These are phyloP conservation scores for Stegostoma tigrinum DNA, from an alignment of 2,113 vertebrate genomes.

Conservation along the genomic window DNA sequence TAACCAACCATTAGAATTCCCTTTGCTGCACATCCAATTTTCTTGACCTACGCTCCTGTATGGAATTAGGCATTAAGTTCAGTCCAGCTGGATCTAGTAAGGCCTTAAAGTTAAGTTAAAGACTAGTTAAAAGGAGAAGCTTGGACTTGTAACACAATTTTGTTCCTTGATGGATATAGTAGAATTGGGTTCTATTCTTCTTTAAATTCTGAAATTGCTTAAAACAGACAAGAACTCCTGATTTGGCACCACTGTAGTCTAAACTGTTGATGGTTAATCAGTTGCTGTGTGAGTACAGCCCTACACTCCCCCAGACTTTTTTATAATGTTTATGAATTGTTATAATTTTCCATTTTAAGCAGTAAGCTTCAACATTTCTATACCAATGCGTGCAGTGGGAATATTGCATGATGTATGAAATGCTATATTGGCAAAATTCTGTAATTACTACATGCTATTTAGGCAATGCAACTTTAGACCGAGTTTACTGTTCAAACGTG, in stretches of 20 bases:
- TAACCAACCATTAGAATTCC: background rate
- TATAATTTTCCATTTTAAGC: background rate
- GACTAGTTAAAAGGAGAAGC: background rate
- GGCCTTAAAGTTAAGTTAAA: background rate
- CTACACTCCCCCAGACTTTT: background rate
- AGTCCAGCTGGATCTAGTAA: conserved; percentile 5
- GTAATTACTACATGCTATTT: conserved; percentile 1
- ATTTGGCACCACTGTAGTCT: background rate
- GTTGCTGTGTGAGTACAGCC: background rate
- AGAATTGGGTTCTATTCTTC: background rate
- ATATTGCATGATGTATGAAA: background rate
- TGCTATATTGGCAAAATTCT: background rate
- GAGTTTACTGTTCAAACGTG: background rate
- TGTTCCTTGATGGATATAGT: background rate
- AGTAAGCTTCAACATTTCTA: background rate
- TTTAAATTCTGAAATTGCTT: background rate
- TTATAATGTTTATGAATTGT: background rate
- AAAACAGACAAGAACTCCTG: background rate
- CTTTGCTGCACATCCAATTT: background rate
- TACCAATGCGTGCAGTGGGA: background rate
- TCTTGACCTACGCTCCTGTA: background rate
- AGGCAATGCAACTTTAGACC: background rate
- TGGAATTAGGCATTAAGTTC: background rate
- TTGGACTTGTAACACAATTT: background rate
- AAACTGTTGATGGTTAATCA: background rate